phyloP scores from a whole-genome alignment of 2,113 vertebrate species.

The Alligator sinensis region DNA sequence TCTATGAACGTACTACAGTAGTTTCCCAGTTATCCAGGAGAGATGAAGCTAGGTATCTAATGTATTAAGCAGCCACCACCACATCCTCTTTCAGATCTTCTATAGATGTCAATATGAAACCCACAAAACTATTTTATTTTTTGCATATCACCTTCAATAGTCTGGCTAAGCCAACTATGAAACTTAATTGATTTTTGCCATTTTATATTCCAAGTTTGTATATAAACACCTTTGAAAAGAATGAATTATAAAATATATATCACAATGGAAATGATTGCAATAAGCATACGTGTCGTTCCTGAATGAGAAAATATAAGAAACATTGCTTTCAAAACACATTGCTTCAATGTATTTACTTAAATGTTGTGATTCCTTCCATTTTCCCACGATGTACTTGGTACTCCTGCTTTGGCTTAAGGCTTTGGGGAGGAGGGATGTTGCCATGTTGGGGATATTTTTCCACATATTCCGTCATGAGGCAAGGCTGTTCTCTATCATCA shows the following conservation, averaged over 20 bases:
- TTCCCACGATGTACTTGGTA: conserved; percentile 44
- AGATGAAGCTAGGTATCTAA: neutral
- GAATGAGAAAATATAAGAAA: neutral
- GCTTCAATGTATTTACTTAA: conserved; percentile 80
- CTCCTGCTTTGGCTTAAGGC: conserved; percentile 79
- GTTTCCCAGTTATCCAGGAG: neutral
- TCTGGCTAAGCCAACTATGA: neutral
- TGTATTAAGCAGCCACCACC: neutral
- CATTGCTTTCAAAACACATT: neutral
- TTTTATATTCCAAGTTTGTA: neutral
- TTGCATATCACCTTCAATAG: neutral
- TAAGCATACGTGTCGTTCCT: neutral
- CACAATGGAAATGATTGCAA: neutral
- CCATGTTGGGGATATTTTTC: conserved; percentile 84
- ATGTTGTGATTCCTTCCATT: conserved; percentile 85
- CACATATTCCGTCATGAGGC: conserved; percentile 81
- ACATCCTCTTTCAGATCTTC: neutral
- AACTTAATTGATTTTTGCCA: neutral
- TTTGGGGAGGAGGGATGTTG: conserved; percentile 72
- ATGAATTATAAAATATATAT: neutral
- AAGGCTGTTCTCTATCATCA: conserved; percentile 47
- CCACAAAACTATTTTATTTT: neutral
- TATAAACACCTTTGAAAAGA: neutral
- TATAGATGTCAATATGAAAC: neutral
- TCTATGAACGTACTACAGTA: neutral